Base-by-base conservation (phyloP, 2,797 vertebrate genomes). In the Schizothorax lantsangensis region DNA sequence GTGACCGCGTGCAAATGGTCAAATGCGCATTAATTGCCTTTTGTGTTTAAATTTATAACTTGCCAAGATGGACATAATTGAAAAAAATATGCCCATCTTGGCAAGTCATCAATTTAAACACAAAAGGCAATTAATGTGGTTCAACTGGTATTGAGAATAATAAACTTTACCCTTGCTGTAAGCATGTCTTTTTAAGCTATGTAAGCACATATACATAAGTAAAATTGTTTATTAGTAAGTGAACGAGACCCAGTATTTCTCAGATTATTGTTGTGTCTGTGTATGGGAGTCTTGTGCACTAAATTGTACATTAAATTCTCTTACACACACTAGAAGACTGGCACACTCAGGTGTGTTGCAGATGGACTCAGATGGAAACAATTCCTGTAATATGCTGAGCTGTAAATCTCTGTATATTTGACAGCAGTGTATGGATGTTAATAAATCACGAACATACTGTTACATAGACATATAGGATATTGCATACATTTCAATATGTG, bases 381-480 rank as follows among this genome's bases (percentile, higher is more conserved):
- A 38, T 73, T 40, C 68, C 49, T 73, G 77, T 86, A 86, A 86
- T 73, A 73, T 64, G 40, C 40, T 38, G 78, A 59, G 49, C 26
- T 73, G 19, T 86, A 81, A 72, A 80, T 81, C 77, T 54, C 52
- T 30, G 68, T 85, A 59, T 74, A 68, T 85, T 80, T 73, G 84
- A 73, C 78, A 72, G 40, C 77, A 52, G 68, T 71, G 49, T 30
- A 69, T 78, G 49, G 47, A 85, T 71, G 64, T 71, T 85, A 15
- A 79, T 59, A 85, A 57, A 85, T 85, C 75, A 52, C 7, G 15
- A 59, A 69, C 75, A 71, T 45, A 57, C 47, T 85, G 74, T 33
- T 57, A 43, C 15, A 36, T 15, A 57, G 62, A 79, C 69, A 72
- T 59, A 43, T 74, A 72, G 54, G 52, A 45, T 74, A 73, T 36